phyloP scores from a whole-genome alignment of 2,888 invertebrate species.

The Saturnia pavonia region DNA sequence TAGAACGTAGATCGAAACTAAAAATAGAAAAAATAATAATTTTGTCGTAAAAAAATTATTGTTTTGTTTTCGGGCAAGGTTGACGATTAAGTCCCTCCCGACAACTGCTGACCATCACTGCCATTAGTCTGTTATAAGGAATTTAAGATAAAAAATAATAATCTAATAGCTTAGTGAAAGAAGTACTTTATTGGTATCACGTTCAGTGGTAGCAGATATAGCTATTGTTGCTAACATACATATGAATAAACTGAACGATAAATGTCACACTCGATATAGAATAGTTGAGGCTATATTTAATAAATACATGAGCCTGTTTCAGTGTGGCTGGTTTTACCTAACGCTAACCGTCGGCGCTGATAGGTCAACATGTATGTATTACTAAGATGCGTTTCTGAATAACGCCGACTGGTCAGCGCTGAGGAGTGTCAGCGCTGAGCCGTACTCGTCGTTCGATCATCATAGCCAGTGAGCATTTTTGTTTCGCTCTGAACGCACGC shows the following conservation, averaged over 20 bases:
- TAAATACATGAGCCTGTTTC: slow-evolving; percentile 63
- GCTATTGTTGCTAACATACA: neutral
- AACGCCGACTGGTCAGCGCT: too few species aligned
- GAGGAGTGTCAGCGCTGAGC: too few species aligned
- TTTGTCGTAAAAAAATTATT: slow-evolving; percentile 17
- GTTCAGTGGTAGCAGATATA: slow-evolving; percentile 4
- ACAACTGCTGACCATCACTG: slow-evolving; percentile 74
- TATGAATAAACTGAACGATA: neutral
- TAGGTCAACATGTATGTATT: too few species aligned
- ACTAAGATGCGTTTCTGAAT: too few species aligned
- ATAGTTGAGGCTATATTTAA: neutral
- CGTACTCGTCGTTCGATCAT: too few species aligned
- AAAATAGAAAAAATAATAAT: slow-evolving; percentile 5
- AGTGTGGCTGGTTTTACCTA: slow-evolving; percentile 41
- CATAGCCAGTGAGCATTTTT: too few species aligned
- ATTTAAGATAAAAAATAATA: slow-evolving; percentile 38
- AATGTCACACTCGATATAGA: slow-evolving; percentile 1
- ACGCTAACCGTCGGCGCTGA: too few species aligned
- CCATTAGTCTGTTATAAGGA: slow-evolving; percentile 66
- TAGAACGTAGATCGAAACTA: slow-evolving; percentile 11
- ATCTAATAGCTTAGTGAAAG: slow-evolving; percentile 45
- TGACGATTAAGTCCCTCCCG: slow-evolving; percentile 57
- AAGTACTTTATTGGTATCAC: slow-evolving; percentile 25
- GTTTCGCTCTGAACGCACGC: too few species aligned
- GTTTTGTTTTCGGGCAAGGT: slow-evolving; percentile 22